These are phyloP conservation scores for Ashinkailepas kermadecensis DNA, from an alignment of 2,888 invertebrate genomes.

Conservation along the genomic window DNA sequence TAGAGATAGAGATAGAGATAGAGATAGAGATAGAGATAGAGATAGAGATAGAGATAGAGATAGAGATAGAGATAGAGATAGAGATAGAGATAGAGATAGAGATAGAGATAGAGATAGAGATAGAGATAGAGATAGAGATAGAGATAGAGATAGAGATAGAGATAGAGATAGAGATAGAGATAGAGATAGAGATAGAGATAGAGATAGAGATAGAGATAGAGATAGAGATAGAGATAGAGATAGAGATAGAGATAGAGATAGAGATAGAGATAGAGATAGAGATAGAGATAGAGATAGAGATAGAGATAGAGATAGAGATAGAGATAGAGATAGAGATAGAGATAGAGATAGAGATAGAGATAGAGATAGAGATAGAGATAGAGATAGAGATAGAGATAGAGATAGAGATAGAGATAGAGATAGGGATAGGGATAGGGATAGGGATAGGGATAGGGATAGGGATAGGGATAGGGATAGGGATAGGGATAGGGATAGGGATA, in stretches of 20 bases:
- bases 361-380: neutral
- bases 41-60: neutral
- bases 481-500: neutral
- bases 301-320: too few species aligned
- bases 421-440: neutral
- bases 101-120: too few species aligned
- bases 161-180: conserved; percentile 40
- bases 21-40: neutral
- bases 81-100: neutral
- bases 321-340: conserved; percentile 41
- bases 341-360: neutral
- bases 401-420: neutral
- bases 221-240: neutral
- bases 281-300: too few species aligned
- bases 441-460: too few species aligned
- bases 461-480: too few species aligned
- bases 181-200: neutral
- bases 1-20: neutral
- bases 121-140: too few species aligned
- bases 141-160: neutral
- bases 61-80: neutral
- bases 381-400: neutral
- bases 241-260: neutral
- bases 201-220: neutral
- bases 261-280: neutral